These are phyloP conservation scores for Carabus problematicus DNA, from an alignment of 2,888 invertebrate species.

Conservation along the genomic window DNA sequence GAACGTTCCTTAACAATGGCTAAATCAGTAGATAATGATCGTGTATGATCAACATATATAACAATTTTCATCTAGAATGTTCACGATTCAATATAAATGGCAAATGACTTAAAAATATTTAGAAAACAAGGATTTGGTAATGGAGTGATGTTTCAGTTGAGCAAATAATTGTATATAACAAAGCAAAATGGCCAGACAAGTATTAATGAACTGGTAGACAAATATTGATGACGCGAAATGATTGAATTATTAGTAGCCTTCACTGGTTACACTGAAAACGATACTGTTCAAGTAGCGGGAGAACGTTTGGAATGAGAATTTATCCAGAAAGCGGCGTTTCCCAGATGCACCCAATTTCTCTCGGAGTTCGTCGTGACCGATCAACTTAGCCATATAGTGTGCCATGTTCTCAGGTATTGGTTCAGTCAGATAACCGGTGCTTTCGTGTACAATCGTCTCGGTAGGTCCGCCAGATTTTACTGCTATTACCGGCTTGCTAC, in stretches of 20 bases:
- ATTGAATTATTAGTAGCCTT: conserved; percentile 1
- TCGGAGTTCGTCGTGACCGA: conserved; percentile 67
- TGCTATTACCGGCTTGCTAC: conserved; percentile 91
- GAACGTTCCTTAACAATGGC: no score
- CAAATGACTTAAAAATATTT: no score
- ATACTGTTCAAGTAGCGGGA: conserved; percentile 70
- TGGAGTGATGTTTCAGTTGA: no score
- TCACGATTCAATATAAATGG: no score
- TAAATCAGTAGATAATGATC: no score
- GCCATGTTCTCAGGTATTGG: conserved; percentile 76
- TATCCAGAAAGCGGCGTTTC: conserved; percentile 73
- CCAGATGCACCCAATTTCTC: conserved; percentile 79
- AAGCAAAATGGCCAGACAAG: no score
- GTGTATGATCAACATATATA: no score
- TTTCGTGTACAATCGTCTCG: conserved; percentile 84
- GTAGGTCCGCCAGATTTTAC: conserved; percentile 94
- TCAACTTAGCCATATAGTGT: conserved; percentile 73
- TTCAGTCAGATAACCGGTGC: conserved; percentile 83
- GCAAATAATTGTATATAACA: no score
- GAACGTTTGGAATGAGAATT: conserved; percentile 87
- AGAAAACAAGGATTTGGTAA: no score
- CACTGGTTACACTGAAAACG: conserved; percentile 46
- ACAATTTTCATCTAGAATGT: no score
- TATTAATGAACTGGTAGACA: no score
- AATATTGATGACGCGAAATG: no score